These are phyloP conservation scores for Pimephales promelas DNA, from an alignment of 2,113 vertebrate species.

Conservation along the genomic window DNA sequence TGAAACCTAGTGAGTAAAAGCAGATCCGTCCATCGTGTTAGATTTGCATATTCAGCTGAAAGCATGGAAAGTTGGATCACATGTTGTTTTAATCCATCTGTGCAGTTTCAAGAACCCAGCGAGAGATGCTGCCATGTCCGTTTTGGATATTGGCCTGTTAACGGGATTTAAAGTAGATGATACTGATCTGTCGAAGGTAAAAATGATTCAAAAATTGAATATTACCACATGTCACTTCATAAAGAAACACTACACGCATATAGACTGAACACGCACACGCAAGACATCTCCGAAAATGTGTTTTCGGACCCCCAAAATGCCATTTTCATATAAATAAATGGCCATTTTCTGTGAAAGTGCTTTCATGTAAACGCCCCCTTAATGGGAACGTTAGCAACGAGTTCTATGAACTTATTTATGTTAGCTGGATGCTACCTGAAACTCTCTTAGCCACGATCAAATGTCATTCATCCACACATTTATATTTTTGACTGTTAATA, in stretches of 20 bases:
- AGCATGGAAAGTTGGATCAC: background rate
- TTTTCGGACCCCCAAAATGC: too few relatives aligned
- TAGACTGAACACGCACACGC: too few relatives aligned
- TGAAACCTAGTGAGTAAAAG: slow-evolving; percentile 26
- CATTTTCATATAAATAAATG: too few relatives aligned
- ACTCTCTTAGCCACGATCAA: background rate
- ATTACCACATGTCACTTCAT: too few relatives aligned
- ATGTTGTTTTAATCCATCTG: background rate
- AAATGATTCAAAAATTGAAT: background rate
- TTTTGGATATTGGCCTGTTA: slow-evolving; percentile 66
- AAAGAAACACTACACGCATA: too few relatives aligned
- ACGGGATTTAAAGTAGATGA: slow-evolving; percentile 71
- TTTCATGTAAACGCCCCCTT: too few relatives aligned
- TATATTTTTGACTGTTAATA: background rate
- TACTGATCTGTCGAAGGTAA: slow-evolving; percentile 71
- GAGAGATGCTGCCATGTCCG: slow-evolving; percentile 31
- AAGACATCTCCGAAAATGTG: too few relatives aligned
- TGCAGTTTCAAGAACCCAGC: slow-evolving; percentile 25
- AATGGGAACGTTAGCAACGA: too few relatives aligned
- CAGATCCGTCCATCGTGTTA: background rate
- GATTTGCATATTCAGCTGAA: background rate
- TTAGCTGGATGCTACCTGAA: too few relatives aligned
- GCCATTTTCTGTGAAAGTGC: too few relatives aligned
- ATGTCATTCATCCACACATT: background rate
- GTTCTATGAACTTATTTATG: too few relatives aligned